Percentiles rank a stretch among this genome's conserved stretches.
phyloP scores from a whole-genome alignment of 2,113 vertebrate species.

The Neotoma lepida region DNA sequence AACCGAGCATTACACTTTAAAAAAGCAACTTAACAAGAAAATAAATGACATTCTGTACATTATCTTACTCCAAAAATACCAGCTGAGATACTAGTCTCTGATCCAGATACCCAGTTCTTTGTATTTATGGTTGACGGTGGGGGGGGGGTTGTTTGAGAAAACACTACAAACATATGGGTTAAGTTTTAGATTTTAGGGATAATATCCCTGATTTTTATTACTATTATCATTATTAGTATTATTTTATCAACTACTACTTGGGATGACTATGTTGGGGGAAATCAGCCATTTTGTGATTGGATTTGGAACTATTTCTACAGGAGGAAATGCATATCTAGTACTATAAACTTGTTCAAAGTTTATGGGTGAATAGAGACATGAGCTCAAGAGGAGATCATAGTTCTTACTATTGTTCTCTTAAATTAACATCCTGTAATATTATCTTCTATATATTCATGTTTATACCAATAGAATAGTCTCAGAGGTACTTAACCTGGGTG shows the following conservation, averaged over 20 bases:
- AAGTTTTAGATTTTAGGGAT: background rate
- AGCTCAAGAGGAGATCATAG: background rate
- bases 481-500: background rate
- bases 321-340: background rate
- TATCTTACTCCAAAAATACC: background rate
- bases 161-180: background rate
- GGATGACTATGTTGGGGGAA: background rate
- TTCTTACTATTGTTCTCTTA: background rate
- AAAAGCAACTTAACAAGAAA: background rate
- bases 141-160: accelerated
- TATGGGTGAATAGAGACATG: background rate
- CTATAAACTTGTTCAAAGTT: background rate
- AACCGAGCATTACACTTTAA: background rate
- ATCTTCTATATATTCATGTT: background rate
- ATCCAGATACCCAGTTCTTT: background rate
- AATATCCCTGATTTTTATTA: background rate
- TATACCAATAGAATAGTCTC: background rate
- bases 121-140: no score
- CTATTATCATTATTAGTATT: background rate
- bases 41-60: background rate
- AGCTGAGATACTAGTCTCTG: background rate
- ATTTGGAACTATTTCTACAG: background rate
- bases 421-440: background rate
- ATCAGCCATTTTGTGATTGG: background rate
- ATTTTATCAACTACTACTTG: background rate